Evolutionary conservation across 1,140 invertebrate species (phyloP), one percentile per base, ranked within the genome.

Genomic region (Heliconius melpomene): DNA sequence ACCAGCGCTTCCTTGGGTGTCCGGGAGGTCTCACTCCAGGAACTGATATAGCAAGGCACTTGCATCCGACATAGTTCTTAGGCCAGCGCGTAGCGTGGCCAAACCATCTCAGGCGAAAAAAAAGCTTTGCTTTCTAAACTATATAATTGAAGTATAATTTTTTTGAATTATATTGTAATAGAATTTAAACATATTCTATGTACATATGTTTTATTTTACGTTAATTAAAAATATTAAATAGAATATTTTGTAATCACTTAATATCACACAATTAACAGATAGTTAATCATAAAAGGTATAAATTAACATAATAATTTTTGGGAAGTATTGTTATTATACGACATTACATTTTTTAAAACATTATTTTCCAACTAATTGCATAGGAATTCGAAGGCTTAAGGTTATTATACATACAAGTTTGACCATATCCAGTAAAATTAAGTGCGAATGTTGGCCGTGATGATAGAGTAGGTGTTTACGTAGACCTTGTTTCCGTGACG

Each of bases 401-500:
- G 38, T 38, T 38, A 75, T 57, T 72, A 13, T 46, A 46, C 40
- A 46, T 52, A 79, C 78, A 72, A 75, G 79, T 80, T 57, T 79
- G 74, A 8, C 66, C 54, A 50, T 77, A 60, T 72, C 23, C 57
- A 73, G 81, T 76, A 70, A 83, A 83, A 79, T 81, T 77, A 83
- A 81, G 77, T 79, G 75, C 75, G 78, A 54, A 38, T 78, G 71
- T 78, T 73, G 79, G 76, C 82, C 82, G 52, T 81, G 79, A 72
- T 66, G 79, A 75, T 66, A 79, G 46, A 54, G 71, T 52, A 74
- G 75, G 74, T 66, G 75, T 79, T 82, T 74, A 78, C 72, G 70
- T 79, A 74, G 78, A 77, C 81, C 79, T 81, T 82, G 82, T 83
- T 80, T 73, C 79, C 77, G 75, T 73, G 81, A 71, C 79, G 70